phyloP scores from a whole-genome alignment of 2,797 vertebrate genomes.

The Rhyacichthys aspro region DNA sequence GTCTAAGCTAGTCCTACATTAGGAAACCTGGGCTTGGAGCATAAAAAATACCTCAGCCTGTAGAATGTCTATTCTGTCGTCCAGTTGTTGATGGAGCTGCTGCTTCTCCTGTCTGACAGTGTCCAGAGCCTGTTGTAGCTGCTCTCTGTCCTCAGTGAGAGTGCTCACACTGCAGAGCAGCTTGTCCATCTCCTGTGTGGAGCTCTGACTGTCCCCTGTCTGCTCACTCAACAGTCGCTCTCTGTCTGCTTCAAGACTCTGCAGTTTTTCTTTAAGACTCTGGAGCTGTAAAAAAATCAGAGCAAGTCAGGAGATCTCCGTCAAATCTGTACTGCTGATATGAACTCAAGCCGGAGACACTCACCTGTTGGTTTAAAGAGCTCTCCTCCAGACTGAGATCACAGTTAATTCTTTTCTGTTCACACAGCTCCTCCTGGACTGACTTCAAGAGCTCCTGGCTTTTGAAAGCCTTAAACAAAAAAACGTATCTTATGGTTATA shows the following conservation, averaged over 20 bases:
- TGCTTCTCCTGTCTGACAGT: slow-evolving; percentile 65
- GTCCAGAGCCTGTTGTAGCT: slow-evolving; percentile 74
- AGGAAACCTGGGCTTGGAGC: no score
- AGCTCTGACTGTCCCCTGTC: neutral
- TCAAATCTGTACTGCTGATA: no score
- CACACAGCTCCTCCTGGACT: slow-evolving; percentile 33
- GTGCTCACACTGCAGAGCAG: slow-evolving; percentile 60
- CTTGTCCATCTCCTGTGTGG: neutral
- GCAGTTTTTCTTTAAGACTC: slow-evolving; percentile 9
- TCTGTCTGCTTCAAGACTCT: neutral
- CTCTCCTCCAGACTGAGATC: slow-evolving; percentile 23
- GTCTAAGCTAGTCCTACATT: no score
- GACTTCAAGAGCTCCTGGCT: slow-evolving; percentile 28
- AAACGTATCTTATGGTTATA: neutral
- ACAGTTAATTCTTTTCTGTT: slow-evolving; percentile 29
- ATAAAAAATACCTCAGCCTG: slow-evolving; percentile 23
- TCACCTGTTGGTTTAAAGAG: slow-evolving; percentile 27
- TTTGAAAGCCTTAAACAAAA: slow-evolving; percentile 23
- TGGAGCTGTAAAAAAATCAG: neutral
- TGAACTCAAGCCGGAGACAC: neutral
- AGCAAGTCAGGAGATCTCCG: neutral
- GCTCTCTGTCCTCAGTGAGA: slow-evolving; percentile 74
- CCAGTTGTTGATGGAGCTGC: slow-evolving; percentile 63
- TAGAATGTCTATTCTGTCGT: slow-evolving; percentile 54
- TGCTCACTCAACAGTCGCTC: no score